A percentile compares a stretch with the other conserved stretches of the same genome.
These are phyloP conservation scores for Ecdyonurus torrentis DNA, from an alignment of 2,888 invertebrate genomes.

Conservation along the genomic window DNA sequence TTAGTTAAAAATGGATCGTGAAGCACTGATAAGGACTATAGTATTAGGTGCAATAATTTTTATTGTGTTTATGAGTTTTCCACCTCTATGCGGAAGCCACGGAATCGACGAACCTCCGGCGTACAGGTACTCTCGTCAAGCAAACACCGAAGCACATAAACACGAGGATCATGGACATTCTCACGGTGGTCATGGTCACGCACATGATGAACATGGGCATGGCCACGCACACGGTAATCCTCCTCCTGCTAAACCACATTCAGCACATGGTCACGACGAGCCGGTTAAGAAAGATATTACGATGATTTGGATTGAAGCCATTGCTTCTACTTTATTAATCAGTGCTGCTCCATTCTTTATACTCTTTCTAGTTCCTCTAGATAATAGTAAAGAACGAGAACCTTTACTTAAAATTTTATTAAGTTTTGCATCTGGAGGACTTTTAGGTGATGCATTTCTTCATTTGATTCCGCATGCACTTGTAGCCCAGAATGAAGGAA, in stretches of 20 bases:
- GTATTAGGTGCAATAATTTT: slow-evolving; percentile 20
- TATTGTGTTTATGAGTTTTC: slow-evolving; percentile 23
- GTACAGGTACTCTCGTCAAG: slow-evolving; percentile 68
- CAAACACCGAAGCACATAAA: slow-evolving; percentile 28
- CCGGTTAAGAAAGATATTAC: slow-evolving; percentile 7
- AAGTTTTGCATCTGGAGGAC: slow-evolving; percentile 87
- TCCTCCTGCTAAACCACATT: slow-evolving; percentile 9
- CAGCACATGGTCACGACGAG: slow-evolving; percentile 8
- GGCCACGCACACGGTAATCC: slow-evolving; percentile 18
- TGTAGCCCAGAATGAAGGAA: slow-evolving; percentile 32
- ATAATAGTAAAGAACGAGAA: slow-evolving; percentile 66
- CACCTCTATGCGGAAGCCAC: slow-evolving; percentile 21
- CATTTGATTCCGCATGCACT: slow-evolving; percentile 96
- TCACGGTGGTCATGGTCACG: slow-evolving; percentile 23
- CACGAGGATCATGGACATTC: slow-evolving; percentile 15
- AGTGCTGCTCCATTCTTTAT: slow-evolving; percentile 91
- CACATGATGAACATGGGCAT: slow-evolving; percentile 13
- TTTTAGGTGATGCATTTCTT: slow-evolving; percentile 95
- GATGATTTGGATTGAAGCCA: slow-evolving; percentile 57
- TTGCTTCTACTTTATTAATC: slow-evolving; percentile 81
- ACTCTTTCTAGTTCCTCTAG: slow-evolving; percentile 81
- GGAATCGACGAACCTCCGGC: slow-evolving; percentile 45
- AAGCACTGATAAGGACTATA: slow-evolving; percentile 24
- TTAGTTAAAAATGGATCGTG: background rate
- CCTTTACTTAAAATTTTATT: slow-evolving; percentile 68